Base-by-base conservation (phyloP, 2,888 invertebrate genomes). In the Ochropleura plecta region DNA sequence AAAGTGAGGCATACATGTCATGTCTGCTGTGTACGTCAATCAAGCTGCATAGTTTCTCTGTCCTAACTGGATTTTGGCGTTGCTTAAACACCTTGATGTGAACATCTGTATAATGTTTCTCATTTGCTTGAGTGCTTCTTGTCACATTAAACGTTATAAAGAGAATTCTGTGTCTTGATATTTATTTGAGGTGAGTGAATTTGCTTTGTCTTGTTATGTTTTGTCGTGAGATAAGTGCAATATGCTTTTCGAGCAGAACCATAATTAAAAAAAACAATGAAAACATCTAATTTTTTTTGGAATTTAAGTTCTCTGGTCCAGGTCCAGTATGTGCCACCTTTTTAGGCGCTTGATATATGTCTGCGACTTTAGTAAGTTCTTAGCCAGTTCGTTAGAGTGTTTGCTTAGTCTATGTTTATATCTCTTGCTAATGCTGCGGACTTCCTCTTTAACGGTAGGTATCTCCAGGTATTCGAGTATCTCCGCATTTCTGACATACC, bases 11-110 rank as follows among this genome's bases (percentile, higher is more conserved):
- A 51, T 14, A 20, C 48, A 30, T 30, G n/a, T 10, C 57, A 78
- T 67, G 81, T 49, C 66, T 57, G 49, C 5, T 62, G 60, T 55
- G 40, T 40, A 59, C 44, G 69, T 82, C 79, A 82, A 70, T 77
- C 82, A 77, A 65, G 49, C 40, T 60, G 55, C 6, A 60, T 7
- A 55, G 30, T 18, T 48, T n/a, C 14, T 57, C 40, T 5, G 75
- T 40, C 44, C 44, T 20, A 40, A 18, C 53, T 68, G 5, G 44
- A 69, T 66, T 9, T 53, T 66, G n/a, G 42, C 42, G 48, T 20
- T 30, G 51, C 63, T 57, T 51, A 48, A 42, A 57, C 46, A 42
- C 30, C n/a, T 75, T 67, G 16, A 62, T 75, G 30, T 9, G 42
- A 3, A 40, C 44, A 46, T 79, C 63, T 59, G 30, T 73, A 48